Percentiles rank a stretch among this genome's conserved stretches.
These are phyloP conservation scores for Euura saliciscinereae DNA, from an alignment of 1,140 invertebrate species.

Conservation along the genomic window DNA sequence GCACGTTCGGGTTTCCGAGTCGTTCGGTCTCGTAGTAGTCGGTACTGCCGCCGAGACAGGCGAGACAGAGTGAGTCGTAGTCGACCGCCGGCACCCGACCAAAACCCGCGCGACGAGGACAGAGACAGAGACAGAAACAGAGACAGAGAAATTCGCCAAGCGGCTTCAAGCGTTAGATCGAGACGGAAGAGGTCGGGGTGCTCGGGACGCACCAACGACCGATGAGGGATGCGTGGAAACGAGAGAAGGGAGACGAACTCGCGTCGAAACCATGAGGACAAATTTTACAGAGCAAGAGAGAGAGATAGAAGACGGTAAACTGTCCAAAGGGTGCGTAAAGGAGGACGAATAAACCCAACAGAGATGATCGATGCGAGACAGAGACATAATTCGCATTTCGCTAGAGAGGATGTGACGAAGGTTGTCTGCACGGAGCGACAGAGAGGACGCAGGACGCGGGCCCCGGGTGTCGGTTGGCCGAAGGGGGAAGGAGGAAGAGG, in stretches of 20 bases:
- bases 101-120: not conserved
- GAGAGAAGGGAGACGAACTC: not conserved
- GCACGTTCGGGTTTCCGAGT: not conserved
- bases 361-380: slow-evolving; percentile 47
- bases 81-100: not conserved
- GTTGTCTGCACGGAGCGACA: not conserved
- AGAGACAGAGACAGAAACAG: slow-evolving; percentile 8
- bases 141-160: slow-evolving; percentile 19
- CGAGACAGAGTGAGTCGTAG: slow-evolving; percentile 3
- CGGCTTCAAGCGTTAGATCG: slow-evolving; percentile 49
- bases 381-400: slow-evolving; percentile 38
- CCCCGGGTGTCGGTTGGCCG: not conserved
- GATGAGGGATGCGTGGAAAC: slow-evolving; percentile 12
- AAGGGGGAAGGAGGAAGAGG: slow-evolving; percentile 15
- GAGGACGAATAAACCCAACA: slow-evolving; percentile 43
- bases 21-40: too few relatives aligned
- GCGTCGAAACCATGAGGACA: slow-evolving; percentile 21
- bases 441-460: not conserved
- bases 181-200: slow-evolving; percentile 43
- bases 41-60: too few relatives aligned
- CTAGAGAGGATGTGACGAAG: slow-evolving; percentile 21
- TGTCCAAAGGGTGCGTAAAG: not conserved
- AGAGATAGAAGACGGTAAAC: not conserved
- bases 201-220: not conserved
- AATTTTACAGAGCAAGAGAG: not conserved